Conservation (phyloP, 1,140 invertebrate species). For the Chymomyza costata region DNA sequence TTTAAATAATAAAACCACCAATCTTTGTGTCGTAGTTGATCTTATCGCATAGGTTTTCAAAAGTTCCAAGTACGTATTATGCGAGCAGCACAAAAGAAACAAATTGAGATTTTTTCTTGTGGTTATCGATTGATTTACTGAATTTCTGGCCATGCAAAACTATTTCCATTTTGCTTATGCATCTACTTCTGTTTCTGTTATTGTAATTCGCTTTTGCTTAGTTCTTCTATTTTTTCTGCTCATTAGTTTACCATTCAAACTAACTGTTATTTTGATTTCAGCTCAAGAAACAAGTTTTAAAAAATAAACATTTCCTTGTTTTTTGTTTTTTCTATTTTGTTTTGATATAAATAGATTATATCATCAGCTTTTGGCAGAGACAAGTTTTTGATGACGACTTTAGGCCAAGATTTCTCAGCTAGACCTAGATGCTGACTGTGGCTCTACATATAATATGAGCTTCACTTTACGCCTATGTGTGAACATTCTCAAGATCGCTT, state of each 20-base stretch:
- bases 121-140: too few relatives aligned
- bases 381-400: conserved; percentile 14
- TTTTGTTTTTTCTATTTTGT: not conserved
- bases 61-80: too few relatives aligned
- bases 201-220: not conserved
- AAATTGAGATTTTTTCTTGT: too few relatives aligned
- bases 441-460: too few relatives aligned
- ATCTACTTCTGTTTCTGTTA: not conserved
- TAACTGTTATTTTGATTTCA: conserved; percentile 47
- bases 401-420: too few relatives aligned
- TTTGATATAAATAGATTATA: conserved; percentile 43
- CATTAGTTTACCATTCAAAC: conserved; percentile 39
- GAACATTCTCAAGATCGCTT: conserved; percentile 48
- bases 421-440: too few relatives aligned
- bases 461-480: conserved; percentile 52
- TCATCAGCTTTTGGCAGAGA: conserved; percentile 28
- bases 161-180: not conserved
- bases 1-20: too few relatives aligned
- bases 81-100: too few relatives aligned
- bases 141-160: too few relatives aligned
- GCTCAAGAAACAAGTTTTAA: conserved; percentile 44
- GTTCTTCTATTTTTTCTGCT: conserved; percentile 2
- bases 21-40: conserved; percentile 23
- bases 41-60: conserved; percentile 39
- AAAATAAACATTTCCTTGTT: not conserved